Base-by-base conservation (phyloP, 2,888 invertebrate genomes). In the Syritta pipiens region DNA sequence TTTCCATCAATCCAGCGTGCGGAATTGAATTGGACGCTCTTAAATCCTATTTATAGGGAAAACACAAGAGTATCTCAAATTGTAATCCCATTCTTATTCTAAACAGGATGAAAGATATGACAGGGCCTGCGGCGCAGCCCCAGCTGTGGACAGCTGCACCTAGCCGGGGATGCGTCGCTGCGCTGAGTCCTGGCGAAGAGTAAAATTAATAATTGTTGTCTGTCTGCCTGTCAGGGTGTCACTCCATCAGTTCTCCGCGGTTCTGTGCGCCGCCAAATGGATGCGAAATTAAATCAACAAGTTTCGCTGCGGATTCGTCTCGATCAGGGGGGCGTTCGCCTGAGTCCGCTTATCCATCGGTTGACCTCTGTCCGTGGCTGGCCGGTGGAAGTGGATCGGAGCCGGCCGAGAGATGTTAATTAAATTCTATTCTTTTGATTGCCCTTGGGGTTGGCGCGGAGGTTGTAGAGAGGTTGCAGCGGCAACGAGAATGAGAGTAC, bases 241-340 rank as follows among this genome's bases (percentile, higher is more conserved):
- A 74, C 65, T 72, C 74, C 67, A 74, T 46, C 12, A 12, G 37
- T 35, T 30, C 20, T 51, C 32, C 48, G 22, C 48, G 20, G 19
- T 57, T 28, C 40, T n/a, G n/a, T n/a, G n/a, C n/a, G n/a, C n/a
- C n/a, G n/a, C 17, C 65, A 72, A 77, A 77, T 79, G 79, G 79
- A 79, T 74, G 68, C 37, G 68, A 74, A 79, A 79, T 79, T 79
- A 79, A 79, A 79, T 79, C 79, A 79, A 79, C 79, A 79, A 79
- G 67, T 68, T 67, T 67, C 67, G 42, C 60, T 62, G 48, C 32
- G 20, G 26, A 62, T 77, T 59, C 19, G 71, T 35, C 60, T 65
- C 60, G 30, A 9, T n/a, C n/a, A 32, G 14, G 42, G 51, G 63
- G 67, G 67, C 59, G 60, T 60, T 44, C 20, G 3, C 10, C 9